These are phyloP conservation scores for Leucania comma DNA, from an alignment of 2,888 invertebrate species.

Conservation along the genomic window DNA sequence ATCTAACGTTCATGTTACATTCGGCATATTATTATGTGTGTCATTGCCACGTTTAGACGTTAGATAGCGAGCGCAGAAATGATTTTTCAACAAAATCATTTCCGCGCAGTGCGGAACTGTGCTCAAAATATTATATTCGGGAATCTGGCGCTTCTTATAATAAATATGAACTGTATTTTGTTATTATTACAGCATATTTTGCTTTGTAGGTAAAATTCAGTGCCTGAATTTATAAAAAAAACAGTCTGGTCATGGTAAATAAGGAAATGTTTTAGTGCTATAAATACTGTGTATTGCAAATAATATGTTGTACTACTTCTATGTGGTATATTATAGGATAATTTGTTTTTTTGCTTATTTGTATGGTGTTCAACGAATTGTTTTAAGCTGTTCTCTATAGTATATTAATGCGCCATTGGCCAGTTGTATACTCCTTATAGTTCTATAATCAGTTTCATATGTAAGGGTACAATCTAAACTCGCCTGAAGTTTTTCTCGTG, in stretches of 20 bases:
- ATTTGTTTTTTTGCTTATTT: constrained; percentile 48
- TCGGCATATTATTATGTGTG: constrained; percentile 41
- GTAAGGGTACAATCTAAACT: constrained; percentile 18
- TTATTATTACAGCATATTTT: constrained; percentile 28
- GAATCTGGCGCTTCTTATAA: constrained; percentile 33
- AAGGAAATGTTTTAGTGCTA: constrained; percentile 64
- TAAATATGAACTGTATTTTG: constrained; percentile 45
- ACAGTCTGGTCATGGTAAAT: constrained; percentile 65
- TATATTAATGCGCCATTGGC: constrained; percentile 36
- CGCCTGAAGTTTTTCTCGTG: background rate
- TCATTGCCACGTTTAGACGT: constrained; percentile 44
- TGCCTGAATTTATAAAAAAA: constrained; percentile 56
- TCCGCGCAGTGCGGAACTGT: constrained; percentile 19
- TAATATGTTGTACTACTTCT: constrained; percentile 42
- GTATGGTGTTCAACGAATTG: constrained; percentile 53
- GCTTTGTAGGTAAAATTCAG: constrained; percentile 42
- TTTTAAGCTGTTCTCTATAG: constrained; percentile 40
- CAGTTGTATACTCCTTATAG: constrained; percentile 27
- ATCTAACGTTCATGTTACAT: constrained; percentile 28
- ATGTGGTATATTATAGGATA: constrained; percentile 57
- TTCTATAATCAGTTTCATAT: constrained; percentile 15
- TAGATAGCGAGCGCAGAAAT: constrained; percentile 38
- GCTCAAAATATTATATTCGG: constrained; percentile 55
- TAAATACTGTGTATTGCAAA: constrained; percentile 59
- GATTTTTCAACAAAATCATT: constrained; percentile 44